Percentiles rank a stretch among this genome's conserved stretches.
Evolutionary conservation across 2,797 vertebrate genomes (phyloP).

Genomic region (Microtus obscurus): DNA sequence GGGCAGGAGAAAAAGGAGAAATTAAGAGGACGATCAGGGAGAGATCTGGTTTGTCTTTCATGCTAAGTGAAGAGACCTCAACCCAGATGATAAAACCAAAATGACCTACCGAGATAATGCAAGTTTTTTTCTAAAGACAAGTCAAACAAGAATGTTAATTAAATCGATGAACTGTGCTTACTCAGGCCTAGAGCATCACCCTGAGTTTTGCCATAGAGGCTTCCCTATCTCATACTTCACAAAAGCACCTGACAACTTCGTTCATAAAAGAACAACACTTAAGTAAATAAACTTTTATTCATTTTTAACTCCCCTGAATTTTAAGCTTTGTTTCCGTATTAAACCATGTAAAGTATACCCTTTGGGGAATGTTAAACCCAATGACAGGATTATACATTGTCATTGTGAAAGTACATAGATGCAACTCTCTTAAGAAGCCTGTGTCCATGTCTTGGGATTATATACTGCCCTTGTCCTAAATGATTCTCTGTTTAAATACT

Average conservation of each 20-base stretch:
- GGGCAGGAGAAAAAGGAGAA: not conserved
- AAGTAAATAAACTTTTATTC: not conserved
- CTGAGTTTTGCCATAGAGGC: not conserved
- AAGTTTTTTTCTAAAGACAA: not conserved
- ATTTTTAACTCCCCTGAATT: not conserved
- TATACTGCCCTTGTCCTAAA: not conserved
- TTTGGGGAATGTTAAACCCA: not conserved
- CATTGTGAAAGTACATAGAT: not conserved
- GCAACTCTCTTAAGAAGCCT: not conserved
- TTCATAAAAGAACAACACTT: not conserved
- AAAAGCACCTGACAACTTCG: not conserved
- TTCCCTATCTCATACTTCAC: not conserved
- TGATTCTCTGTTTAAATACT: not conserved
- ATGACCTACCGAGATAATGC: not conserved
- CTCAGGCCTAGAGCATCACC: not conserved
- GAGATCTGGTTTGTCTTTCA: not conserved
- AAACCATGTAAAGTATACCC: not conserved
- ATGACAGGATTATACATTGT: not conserved
- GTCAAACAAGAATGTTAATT: not conserved
- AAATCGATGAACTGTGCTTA: not conserved
- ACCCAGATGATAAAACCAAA: not conserved
- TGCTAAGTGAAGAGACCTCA: not conserved
- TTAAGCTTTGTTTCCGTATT: not conserved
- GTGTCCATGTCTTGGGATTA: not conserved
- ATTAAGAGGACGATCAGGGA: not conserved